Evolutionary conservation across 1,140 invertebrate genomes (phyloP), one percentile per base, ranked within the genome.

Genomic region (Gerris buenoi): DNA sequence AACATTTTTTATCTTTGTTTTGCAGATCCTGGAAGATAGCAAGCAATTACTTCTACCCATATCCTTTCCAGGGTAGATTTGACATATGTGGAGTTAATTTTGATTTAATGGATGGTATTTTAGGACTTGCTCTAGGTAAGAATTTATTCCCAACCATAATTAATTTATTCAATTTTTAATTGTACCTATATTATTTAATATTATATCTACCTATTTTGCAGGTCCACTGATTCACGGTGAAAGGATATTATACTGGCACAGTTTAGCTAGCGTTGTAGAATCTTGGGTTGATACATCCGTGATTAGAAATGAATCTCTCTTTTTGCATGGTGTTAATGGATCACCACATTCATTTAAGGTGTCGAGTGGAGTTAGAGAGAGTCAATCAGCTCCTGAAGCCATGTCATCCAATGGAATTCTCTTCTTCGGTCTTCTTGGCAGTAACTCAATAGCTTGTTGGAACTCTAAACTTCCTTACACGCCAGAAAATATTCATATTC

Each of bases 21-120:
- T n/a, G n/a, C n/a, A n/a, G n/a, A n/a, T n/a, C 86, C 0, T 90
- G 88, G 88, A 82, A 80, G 64, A 81, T 85, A 15, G 79, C 76
- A 1, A 86, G 88, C 73, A 84, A 86, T 23, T 79, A 82, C 1
- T 84, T 89, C 73, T 89, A 84, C 73, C 88, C 88, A 0, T 86
- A 84, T 76, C 88, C 88, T 0, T 74, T 78, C 1, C 76, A 81
- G 27, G 88, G 87, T 1, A 84, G 81, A 0, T 88, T 86, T 69
- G 79, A 81, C 1, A 86, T 90, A 69, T 80, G 81, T 57, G 84
- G 82, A 1, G 83, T 86, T 29, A 79, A 75, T 22, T 90, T 90
- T 65, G 85, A 88, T 64, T 71, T 88, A 18, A 88, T 88, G 86
- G 87, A 88, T 66, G 89, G 89, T 0, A 74, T 89, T 28, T 76